phyloP scores from a whole-genome alignment of 2,113 vertebrate genomes.

The Alces alces region DNA sequence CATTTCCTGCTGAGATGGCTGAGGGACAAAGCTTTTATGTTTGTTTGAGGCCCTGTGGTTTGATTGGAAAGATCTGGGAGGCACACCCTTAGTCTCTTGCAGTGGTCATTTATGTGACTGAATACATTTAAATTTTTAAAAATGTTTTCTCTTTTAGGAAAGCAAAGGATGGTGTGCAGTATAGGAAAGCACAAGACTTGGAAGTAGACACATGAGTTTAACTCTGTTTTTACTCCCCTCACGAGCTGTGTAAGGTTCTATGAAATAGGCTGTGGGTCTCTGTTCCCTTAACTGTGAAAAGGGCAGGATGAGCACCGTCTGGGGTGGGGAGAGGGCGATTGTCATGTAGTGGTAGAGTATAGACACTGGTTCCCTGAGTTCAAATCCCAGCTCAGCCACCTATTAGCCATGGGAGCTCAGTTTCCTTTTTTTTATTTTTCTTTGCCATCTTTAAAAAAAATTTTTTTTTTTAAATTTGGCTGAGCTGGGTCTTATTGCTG shows the following conservation, averaged over 20 bases:
- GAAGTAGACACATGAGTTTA: no score
- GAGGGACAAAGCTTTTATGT: not conserved
- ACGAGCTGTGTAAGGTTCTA: not conserved
- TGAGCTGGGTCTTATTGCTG: not conserved
- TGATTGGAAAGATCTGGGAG: not conserved
- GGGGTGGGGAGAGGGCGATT: not conserved
- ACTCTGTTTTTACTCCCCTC: not conserved
- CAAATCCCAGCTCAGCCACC: not conserved
- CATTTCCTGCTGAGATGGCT: not conserved
- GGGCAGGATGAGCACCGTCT: not conserved
- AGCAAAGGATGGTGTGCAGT: not conserved
- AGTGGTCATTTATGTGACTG: not conserved
- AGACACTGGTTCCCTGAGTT: not conserved
- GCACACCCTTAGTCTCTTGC: not conserved
- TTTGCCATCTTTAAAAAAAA: not conserved
- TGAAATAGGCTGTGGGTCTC: not conserved
- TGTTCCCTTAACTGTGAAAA: not conserved
- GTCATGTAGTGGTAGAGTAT: not conserved
- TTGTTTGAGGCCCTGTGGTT: not conserved
- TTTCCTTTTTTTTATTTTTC: not conserved
- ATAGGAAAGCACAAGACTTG: not conserved
- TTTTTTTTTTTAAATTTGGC: not conserved
- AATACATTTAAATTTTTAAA: not conserved
- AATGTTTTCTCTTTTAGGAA: not conserved
- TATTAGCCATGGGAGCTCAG: not conserved